Conservation (phyloP, 2,113 vertebrate genomes). For the Syngnathus floridae region DNA sequence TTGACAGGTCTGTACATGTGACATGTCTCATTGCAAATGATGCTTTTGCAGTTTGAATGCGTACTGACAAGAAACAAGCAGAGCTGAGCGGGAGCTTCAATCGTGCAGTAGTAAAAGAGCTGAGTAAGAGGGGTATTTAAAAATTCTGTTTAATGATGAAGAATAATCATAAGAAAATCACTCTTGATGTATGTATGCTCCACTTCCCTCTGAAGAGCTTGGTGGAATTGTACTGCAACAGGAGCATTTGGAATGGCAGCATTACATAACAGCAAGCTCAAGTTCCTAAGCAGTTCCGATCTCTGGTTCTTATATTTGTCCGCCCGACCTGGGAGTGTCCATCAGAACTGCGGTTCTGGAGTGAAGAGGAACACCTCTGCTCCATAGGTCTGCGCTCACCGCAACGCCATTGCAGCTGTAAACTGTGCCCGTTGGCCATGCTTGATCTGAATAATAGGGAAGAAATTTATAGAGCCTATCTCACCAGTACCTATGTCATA, state of each 20-base stretch:
- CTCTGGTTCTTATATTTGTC: constrained; percentile 33
- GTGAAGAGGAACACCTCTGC: constrained; percentile 51
- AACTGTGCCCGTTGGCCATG: constrained; percentile 35
- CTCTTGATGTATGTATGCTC: constrained; percentile 8
- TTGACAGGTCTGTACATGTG: not conserved
- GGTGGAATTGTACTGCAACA: constrained; percentile 32
- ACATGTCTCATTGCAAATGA: not conserved
- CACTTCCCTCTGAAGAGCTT: constrained; percentile 42
- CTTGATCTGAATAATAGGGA: constrained; percentile 20
- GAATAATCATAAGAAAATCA: constrained; percentile 17
- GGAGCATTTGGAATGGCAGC: constrained; percentile 40
- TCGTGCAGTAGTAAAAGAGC: not conserved
- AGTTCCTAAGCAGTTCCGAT: constrained; percentile 47
- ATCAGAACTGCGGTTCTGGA: constrained; percentile 41
- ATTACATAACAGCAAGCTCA: constrained; percentile 45
- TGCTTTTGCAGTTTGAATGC: not conserved
- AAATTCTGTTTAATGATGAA: not conserved
- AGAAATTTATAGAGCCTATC: constrained; percentile 28
- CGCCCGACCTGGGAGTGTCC: constrained; percentile 48
- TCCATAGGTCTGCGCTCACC: constrained; percentile 42
- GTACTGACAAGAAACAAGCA: not conserved
- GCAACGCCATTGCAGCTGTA: constrained; percentile 12
- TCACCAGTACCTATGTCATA: constrained; percentile 32
- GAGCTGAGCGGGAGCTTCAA: not conserved
- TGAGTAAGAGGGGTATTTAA: not conserved